Evolutionary conservation across 2,113 vertebrate genomes (phyloP).

Genomic region (Hippoglossus stenolepis): DNA sequence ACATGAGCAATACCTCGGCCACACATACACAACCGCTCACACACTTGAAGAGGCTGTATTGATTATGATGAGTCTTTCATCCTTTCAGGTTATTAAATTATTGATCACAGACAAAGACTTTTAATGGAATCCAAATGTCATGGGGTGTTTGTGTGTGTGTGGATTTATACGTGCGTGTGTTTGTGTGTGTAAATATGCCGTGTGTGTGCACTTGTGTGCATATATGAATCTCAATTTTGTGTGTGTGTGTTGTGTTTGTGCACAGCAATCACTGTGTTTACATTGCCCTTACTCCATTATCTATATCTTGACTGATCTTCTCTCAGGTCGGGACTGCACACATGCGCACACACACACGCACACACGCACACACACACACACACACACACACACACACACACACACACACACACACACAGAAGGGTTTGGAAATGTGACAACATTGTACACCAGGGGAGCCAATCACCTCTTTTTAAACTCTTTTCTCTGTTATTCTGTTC

Average conservation of each 20-base stretch:
- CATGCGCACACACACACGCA: slow-evolving; percentile 11
- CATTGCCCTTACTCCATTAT: slow-evolving; percentile 42
- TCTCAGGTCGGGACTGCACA: background rate
- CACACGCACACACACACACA: too few relatives aligned
- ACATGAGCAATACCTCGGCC: background rate
- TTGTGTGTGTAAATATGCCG: background rate
- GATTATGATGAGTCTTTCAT: slow-evolving; percentile 82
- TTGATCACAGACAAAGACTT: slow-evolving; percentile 78
- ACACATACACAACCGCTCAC: slow-evolving; percentile 28
- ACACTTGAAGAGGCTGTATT: slow-evolving; percentile 61
- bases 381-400: slow-evolving; percentile 8
- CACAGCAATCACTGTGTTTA: slow-evolving; percentile 30
- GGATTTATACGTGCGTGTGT: slow-evolving; percentile 1
- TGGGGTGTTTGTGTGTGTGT: slow-evolving; percentile 23
- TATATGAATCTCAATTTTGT: too few relatives aligned
- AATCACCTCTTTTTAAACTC: background rate
- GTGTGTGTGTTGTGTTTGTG: background rate
- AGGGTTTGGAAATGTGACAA: slow-evolving; percentile 10
- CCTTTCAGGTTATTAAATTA: slow-evolving; percentile 84
- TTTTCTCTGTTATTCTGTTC: background rate
- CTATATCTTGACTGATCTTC: background rate
- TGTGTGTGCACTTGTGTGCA: too few relatives aligned
- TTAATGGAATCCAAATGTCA: slow-evolving; percentile 68
- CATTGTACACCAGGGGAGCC: slow-evolving; percentile 6
- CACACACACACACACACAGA: slow-evolving; percentile 27